These are phyloP conservation scores for Eumeta japonica DNA, from an alignment of 1,140 invertebrate genomes.

Conservation along the genomic window DNA sequence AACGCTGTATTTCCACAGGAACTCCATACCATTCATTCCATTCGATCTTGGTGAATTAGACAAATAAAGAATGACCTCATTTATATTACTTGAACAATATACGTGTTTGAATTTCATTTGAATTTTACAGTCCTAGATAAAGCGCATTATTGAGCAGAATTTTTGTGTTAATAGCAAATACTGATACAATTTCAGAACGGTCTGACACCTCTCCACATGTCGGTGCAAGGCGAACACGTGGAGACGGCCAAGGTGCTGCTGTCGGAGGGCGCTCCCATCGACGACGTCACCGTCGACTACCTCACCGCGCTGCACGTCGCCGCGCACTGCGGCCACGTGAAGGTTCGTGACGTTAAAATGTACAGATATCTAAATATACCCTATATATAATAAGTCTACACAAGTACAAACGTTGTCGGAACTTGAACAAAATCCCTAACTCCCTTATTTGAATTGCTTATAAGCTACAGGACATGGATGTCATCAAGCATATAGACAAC, in stretches of 20 bases:
- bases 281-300: constrained; percentile 97
- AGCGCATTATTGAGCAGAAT: too few species aligned
- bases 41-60: too few species aligned
- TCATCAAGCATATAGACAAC: too few species aligned
- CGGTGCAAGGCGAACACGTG: constrained; percentile 95
- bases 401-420: not conserved
- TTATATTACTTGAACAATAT: too few species aligned
- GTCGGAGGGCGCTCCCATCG: constrained; percentile 90
- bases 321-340: constrained; percentile 90
- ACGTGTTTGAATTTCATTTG: too few species aligned
- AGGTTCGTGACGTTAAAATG: constrained; percentile 18
- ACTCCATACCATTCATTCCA: too few species aligned
- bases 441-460: not conserved
- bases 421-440: not conserved
- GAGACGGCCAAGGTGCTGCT: constrained; percentile 90
- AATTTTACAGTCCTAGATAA: too few species aligned
- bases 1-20: too few species aligned
- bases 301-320: constrained; percentile 96
- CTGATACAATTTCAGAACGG: constrained; percentile 87
- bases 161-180: too few species aligned
- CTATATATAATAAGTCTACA: constrained; percentile 3
- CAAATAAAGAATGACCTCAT: too few species aligned
- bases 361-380: too few species aligned
- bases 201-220: constrained; percentile 87
- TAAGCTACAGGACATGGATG: too few species aligned